phyloP scores from a whole-genome alignment of 2,113 vertebrate species.

The mouse (Mus musculus) region DNA sequence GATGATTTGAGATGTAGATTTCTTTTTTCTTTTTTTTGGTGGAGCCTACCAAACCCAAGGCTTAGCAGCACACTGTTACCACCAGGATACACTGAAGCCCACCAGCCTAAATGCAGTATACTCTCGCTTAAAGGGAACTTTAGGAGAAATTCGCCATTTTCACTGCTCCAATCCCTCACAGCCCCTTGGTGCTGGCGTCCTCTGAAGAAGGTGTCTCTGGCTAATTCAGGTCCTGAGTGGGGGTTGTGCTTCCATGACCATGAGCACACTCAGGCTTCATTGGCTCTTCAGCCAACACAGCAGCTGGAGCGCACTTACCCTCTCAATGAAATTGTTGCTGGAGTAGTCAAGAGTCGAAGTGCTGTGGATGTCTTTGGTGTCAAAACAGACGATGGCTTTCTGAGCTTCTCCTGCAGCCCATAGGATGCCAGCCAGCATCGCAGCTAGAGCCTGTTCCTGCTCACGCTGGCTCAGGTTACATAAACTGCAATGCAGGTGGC shows the following conservation, averaged over 20 bases:
- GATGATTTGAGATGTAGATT: background rate
- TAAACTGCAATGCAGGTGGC: constrained; percentile 81
- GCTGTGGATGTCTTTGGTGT: constrained; percentile 75
- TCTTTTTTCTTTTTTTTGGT: background rate
- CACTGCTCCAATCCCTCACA: background rate
- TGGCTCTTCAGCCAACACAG: background rate
- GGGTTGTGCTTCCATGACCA: background rate
- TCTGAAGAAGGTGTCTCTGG: background rate
- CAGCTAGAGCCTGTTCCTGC: constrained; percentile 86
- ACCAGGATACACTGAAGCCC: background rate
- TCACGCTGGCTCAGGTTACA: constrained; percentile 75
- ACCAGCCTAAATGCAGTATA: background rate
- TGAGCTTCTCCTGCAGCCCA: constrained; percentile 90
- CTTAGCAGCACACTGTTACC: background rate
- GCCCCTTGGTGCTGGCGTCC: background rate
- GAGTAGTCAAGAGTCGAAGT: constrained; percentile 79
- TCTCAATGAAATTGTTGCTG: constrained; percentile 87
- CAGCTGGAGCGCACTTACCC: constrained; percentile 78
- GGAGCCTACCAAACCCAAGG: too few species aligned
- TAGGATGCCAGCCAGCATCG: constrained; percentile 86
- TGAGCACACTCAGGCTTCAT: background rate
- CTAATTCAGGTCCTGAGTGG: background rate
- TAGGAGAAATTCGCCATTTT: background rate
- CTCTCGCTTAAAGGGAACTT: background rate
- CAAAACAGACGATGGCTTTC: constrained; percentile 86